A percentile compares a stretch with the other conserved stretches of the same genome.
phyloP scores from a whole-genome alignment of 1,140 invertebrate genomes.

The Aphelinus atriplicis region DNA sequence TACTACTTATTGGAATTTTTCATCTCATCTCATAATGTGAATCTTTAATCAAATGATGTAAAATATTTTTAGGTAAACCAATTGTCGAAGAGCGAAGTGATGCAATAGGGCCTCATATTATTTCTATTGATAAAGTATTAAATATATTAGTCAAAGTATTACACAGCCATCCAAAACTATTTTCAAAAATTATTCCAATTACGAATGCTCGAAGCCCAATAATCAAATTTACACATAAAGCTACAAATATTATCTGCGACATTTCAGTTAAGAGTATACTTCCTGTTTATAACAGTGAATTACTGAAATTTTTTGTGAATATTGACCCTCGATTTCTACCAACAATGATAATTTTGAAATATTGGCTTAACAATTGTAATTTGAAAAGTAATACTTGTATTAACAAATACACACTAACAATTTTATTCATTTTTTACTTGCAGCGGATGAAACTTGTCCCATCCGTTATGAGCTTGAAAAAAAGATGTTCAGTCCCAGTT shows the following conservation, averaged over 20 bases:
- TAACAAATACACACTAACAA: constrained; percentile 70
- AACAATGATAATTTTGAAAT: constrained; percentile 72
- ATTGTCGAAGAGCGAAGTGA: not conserved
- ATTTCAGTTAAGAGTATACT: constrained; percentile 74
- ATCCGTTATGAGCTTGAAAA: constrained; percentile 58
- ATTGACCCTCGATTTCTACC: constrained; percentile 68
- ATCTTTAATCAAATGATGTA: not conserved
- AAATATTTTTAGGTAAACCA: constrained; percentile 12
- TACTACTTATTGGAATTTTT: too few species aligned
- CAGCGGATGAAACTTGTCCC: constrained; percentile 67
- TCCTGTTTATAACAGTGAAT: constrained; percentile 70
- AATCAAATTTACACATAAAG: constrained; percentile 72
- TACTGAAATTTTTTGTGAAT: constrained; percentile 70
- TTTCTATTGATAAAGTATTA: not conserved
- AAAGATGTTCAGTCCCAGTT: constrained; percentile 31
- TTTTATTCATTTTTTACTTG: constrained; percentile 73
- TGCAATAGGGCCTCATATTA: constrained; percentile 5
- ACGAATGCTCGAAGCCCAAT: constrained; percentile 76
- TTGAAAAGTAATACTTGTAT: constrained; percentile 52
- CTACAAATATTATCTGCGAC: constrained; percentile 71
- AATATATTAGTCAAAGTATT: not conserved
- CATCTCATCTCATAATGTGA: not conserved
- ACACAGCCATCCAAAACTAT: constrained; percentile 49
- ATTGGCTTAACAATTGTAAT: constrained; percentile 71
- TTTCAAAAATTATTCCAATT: constrained; percentile 69